Evolutionary conservation across 2,113 vertebrate genomes (phyloP), one percentile per base, ranked within the genome.

Genomic region (Gopherus evgoodei): DNA sequence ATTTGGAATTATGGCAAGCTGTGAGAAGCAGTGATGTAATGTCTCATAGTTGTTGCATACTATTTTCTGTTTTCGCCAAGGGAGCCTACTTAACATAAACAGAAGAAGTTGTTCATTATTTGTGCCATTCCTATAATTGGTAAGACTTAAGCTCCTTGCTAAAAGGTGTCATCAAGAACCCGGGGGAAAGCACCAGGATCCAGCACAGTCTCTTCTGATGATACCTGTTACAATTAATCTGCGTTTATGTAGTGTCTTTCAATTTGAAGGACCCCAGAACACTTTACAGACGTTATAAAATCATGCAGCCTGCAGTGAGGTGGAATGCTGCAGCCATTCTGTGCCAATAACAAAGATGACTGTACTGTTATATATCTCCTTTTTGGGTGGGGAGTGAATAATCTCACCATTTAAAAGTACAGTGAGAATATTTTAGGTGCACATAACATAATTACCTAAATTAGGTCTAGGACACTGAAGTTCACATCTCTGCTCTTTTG

Each of bases 91-190:
- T 75, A 85, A 29, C 56, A 54, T 27, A 29, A 75, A 3, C 0
- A 0, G n/a, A 78, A 65, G 83, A 31, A 16, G 76, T 83, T 87
- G 52, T 19, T 56, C 84, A 53, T 69, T 91, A 57, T 79, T 94
- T 53, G 93, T 86, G 31, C 53, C 69, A 53, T 81, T 94, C 44
- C 76, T 76, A 35, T 84, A 88, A 84, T 76, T 96, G 56, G 89
- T 78, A 94, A 7, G 24, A 14, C 42, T 35, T 50, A 19, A 3
- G 13, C 57, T 86, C 12, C 24, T 38, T 93, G 82, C 87, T 94
- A 3, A 31, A 80, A 90, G 91, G 83, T 80, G 59, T 27, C 89
- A 25, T 75, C 91, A 1, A 13, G 19, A 24, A 80, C 5, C 27
- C 82, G 52, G 84, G 69, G 57, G 76, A 93, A 56, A 76, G 42